These are phyloP conservation scores for Digitonthophagus gazella DNA, from an alignment of 2,888 invertebrate species.

Conservation along the genomic window DNA sequence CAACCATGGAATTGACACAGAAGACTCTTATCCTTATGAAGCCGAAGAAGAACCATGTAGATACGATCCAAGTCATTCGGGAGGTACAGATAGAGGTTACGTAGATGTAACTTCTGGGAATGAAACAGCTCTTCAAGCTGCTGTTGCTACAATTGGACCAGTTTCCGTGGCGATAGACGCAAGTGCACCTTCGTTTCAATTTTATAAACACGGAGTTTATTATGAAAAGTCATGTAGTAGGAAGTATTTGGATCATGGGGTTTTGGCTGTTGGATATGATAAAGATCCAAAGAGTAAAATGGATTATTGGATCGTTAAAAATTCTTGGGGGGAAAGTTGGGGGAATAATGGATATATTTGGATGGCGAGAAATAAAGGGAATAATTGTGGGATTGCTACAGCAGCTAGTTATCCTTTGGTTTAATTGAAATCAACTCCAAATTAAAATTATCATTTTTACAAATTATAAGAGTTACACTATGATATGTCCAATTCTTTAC, in stretches of 20 bases:
- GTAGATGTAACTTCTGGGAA: conserved; percentile 64
- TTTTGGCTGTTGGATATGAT: conserved; percentile 55
- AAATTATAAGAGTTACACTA: too few relatives aligned
- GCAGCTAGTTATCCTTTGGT: conserved; percentile 49
- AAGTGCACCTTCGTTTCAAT: conserved; percentile 80
- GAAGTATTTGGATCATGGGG: conserved; percentile 53
- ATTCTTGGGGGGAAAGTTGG: conserved; percentile 53
- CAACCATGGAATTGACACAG: conserved; percentile 33
- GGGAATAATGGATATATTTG: conserved; percentile 52
- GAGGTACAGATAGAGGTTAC: conserved; percentile 75
- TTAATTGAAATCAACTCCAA: conserved; percentile 6
- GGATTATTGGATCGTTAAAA: conserved; percentile 57
- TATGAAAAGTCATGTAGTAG: conserved; percentile 69
- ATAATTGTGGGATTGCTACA: conserved; percentile 53
- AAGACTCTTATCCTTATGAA: conserved; percentile 47
- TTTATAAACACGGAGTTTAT: conserved; percentile 75
- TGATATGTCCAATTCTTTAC: too few relatives aligned
- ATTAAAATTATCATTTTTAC: too few relatives aligned
- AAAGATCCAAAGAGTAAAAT: conserved; percentile 40
- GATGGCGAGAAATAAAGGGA: conserved; percentile 50
- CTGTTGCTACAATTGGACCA: conserved; percentile 79
- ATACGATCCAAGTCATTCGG: conserved; percentile 61
- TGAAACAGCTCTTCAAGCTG: conserved; percentile 69
- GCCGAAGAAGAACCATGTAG: conserved; percentile 41
- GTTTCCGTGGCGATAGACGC: conserved; percentile 78